phyloP scores from a whole-genome alignment of 2,888 invertebrate species.

The Oscheius myriophilus region DNA sequence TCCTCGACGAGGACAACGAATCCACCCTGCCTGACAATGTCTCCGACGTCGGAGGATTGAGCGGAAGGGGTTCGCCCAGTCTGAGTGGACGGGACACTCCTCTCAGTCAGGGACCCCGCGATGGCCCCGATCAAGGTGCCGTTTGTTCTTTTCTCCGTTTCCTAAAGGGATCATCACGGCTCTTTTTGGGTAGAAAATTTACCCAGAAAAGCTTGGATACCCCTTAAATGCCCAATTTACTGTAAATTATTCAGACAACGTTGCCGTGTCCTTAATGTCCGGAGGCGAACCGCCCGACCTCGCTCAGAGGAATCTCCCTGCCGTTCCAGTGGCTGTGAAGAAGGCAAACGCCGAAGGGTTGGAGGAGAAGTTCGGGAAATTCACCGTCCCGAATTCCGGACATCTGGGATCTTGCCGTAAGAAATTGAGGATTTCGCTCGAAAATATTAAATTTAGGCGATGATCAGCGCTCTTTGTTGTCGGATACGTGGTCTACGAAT shows the following conservation, averaged over 20 bases:
- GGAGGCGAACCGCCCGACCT: constrained; percentile 35
- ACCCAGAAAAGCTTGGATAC: no score
- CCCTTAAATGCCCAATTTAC: no score
- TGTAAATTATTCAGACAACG: constrained; percentile 11
- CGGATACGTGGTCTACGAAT: constrained; percentile 98
- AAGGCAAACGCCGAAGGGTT: constrained; percentile 90
- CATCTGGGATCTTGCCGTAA: constrained; percentile 28
- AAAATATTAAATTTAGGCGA: constrained; percentile 77
- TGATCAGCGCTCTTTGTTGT: constrained; percentile 94
- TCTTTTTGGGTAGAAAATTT: no score
- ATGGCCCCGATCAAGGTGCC: constrained; percentile 19
- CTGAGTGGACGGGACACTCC: constrained; percentile 84
- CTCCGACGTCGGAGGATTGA: constrained; percentile 82
- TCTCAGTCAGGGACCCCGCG: constrained; percentile 73
- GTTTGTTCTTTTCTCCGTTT: no score
- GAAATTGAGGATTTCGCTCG: background rate
- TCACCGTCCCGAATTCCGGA: constrained; percentile 82
- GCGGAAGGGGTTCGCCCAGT: constrained; percentile 76
- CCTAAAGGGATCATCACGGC: no score
- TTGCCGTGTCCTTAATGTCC: constrained; percentile 35
- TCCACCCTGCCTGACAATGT: constrained; percentile 80
- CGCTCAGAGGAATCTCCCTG: constrained; percentile 33
- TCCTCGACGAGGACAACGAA: constrained; percentile 54
- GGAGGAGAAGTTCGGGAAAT: constrained; percentile 97
- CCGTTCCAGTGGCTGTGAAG: constrained; percentile 73